Conservation (phyloP, 2,113 vertebrate species). For the Crotalus tigris region DNA sequence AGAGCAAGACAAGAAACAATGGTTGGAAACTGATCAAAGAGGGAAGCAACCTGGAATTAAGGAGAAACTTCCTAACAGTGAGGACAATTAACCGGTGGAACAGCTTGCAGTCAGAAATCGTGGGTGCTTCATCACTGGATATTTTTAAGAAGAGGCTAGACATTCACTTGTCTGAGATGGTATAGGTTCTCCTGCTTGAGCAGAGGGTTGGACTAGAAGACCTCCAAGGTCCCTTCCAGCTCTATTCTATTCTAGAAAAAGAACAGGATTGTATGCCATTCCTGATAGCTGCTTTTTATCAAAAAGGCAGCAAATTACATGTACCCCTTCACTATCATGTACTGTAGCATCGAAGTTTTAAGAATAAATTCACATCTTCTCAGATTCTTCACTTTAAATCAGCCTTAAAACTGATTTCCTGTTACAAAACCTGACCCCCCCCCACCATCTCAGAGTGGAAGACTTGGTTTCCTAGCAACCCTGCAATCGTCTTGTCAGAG, state of each 20-base stretch:
- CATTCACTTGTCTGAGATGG: too few relatives aligned
- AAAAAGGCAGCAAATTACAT: background rate
- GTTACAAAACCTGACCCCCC: background rate
- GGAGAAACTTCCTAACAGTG: too few relatives aligned
- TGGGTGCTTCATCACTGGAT: too few relatives aligned
- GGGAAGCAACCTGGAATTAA: too few relatives aligned
- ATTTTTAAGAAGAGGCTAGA: too few relatives aligned
- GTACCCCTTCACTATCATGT: background rate
- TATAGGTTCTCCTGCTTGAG: too few relatives aligned
- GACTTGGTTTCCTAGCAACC: background rate
- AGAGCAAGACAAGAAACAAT: too few relatives aligned
- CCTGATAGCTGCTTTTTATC: background rate
- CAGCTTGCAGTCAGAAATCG: too few relatives aligned
- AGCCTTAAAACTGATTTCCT: background rate
- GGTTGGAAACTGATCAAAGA: too few relatives aligned
- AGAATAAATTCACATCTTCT: background rate
- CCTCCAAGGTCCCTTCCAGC: too few relatives aligned
- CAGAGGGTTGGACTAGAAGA: too few relatives aligned
- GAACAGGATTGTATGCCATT: background rate
- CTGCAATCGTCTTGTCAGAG: background rate
- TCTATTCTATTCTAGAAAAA: background rate
- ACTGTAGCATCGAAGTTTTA: background rate
- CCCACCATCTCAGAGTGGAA: background rate
- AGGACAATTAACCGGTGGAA: too few relatives aligned
- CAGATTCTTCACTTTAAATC: background rate